A percentile compares a stretch with the other conserved stretches of the same genome.
These are phyloP conservation scores for Hypomecis atomaria DNA, from an alignment of 2,888 invertebrate species.

Conservation along the genomic window DNA sequence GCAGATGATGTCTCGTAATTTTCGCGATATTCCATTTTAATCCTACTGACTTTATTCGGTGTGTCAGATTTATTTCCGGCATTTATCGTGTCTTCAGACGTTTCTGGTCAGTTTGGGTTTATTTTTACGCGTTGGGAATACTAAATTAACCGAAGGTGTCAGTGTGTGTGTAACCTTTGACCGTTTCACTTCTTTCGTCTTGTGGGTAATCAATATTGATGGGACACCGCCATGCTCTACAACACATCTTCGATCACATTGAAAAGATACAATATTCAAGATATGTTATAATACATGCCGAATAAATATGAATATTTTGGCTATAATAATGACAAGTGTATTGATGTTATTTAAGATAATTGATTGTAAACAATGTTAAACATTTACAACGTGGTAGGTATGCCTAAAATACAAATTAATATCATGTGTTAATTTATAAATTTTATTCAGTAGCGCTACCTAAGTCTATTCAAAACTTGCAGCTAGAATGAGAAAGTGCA, in stretches of 20 bases:
- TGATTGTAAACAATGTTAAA: constrained; percentile 62
- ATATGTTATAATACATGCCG: constrained; percentile 58
- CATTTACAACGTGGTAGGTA: too few species aligned
- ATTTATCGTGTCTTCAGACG: constrained; percentile 44
- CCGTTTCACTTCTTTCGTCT: constrained; percentile 42
- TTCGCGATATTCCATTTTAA: constrained; percentile 69
- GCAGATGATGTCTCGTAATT: constrained; percentile 69
- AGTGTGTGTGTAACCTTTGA: constrained; percentile 39
- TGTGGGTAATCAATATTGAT: constrained; percentile 59
- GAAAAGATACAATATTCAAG: constrained; percentile 53
- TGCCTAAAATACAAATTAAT: too few species aligned
- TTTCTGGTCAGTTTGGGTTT: constrained; percentile 36
- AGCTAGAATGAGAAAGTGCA: constrained; percentile 53
- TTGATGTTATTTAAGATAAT: constrained; percentile 69
- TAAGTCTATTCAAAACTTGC: constrained; percentile 60
- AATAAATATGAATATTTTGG: constrained; percentile 35
- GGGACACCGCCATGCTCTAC: constrained; percentile 40
- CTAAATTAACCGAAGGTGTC: constrained; percentile 28
- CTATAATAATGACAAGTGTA: constrained; percentile 58
- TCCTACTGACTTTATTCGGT: constrained; percentile 56
- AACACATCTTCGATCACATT: constrained; percentile 58
- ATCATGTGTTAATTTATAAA: constrained; percentile 58
- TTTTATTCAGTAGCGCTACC: constrained; percentile 50
- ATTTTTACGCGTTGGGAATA: constrained; percentile 37
- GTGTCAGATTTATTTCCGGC: constrained; percentile 62